phyloP scores from a whole-genome alignment of 2,113 vertebrate species.

The Halcyon senegalensis region DNA sequence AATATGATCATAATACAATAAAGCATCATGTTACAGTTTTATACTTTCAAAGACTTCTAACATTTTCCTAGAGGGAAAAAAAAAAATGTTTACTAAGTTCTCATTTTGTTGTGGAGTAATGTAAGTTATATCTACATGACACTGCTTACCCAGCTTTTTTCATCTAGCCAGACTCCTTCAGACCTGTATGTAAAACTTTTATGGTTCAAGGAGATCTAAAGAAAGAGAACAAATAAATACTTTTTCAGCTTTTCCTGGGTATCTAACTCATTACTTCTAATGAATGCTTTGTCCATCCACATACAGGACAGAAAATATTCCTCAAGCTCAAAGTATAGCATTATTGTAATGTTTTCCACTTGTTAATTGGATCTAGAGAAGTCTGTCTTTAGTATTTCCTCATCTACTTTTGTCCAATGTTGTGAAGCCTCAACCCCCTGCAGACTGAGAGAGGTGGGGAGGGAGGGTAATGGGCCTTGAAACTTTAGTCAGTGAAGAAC shows the following conservation, averaged over 20 bases:
- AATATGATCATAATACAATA: not conserved
- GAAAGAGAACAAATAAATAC: not conserved
- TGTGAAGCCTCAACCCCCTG: slow-evolving; percentile 1
- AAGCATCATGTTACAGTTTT: not conserved
- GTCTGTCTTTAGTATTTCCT: slow-evolving; percentile 2
- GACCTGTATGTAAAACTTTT: not conserved
- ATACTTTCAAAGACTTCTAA: not conserved
- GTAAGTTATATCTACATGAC: not conserved
- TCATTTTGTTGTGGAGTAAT: not conserved
- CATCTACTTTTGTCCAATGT: not conserved
- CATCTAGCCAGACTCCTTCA: not conserved
- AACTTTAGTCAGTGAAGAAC: slow-evolving; percentile 31
- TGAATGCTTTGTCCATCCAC: not conserved
- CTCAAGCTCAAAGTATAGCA: not conserved
- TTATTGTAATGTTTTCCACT: slow-evolving; percentile 35
- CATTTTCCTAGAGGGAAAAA: not conserved
- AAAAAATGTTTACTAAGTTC: not conserved
- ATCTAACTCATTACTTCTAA: not conserved
- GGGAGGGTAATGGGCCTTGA: slow-evolving; percentile 27
- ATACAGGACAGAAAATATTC: not conserved
- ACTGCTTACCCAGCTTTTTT: not conserved
- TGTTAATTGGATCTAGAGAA: slow-evolving; percentile 12
- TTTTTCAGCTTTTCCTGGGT: not conserved
- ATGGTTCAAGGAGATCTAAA: not conserved
- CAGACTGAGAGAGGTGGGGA: slow-evolving; percentile 7